Evolutionary conservation across 2,797 vertebrate genomes (phyloP).

Genomic region (Enoplosus armatus): DNA sequence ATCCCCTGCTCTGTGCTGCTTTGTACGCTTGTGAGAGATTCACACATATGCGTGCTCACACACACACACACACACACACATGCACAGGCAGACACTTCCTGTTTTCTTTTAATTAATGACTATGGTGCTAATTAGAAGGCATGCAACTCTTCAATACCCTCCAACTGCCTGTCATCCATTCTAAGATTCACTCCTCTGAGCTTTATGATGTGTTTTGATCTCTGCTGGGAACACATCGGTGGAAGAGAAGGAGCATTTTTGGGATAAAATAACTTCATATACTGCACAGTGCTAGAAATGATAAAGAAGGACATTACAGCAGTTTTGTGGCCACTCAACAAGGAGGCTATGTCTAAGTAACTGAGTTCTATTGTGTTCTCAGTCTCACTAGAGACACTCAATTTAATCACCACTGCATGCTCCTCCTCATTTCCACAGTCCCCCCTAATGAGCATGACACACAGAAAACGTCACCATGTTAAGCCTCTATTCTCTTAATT

Average conservation of each 20-base stretch:
- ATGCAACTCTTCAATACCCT: slow-evolving; percentile 56
- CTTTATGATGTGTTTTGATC: slow-evolving; percentile 44
- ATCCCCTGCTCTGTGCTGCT: slow-evolving; percentile 44
- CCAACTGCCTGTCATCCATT: slow-evolving; percentile 55
- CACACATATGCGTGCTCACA: slow-evolving; percentile 5
- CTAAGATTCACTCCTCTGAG: slow-evolving; percentile 44
- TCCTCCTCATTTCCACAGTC: slow-evolving; percentile 23
- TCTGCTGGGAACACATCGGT: slow-evolving; percentile 3
- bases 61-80: slow-evolving; percentile 9
- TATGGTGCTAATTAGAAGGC: slow-evolving; percentile 75
- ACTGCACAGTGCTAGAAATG: background rate
- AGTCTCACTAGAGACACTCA: no score
- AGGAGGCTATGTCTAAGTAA: background rate
- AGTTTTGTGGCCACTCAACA: background rate
- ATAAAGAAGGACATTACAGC: background rate
- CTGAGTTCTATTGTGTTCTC: background rate
- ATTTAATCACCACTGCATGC: background rate
- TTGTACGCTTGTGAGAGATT: slow-evolving; percentile 25
- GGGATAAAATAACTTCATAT: background rate
- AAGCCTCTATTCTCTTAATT: slow-evolving; percentile 54
- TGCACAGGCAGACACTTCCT: slow-evolving; percentile 26
- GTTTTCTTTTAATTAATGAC: slow-evolving; percentile 75
- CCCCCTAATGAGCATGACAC: slow-evolving; percentile 57
- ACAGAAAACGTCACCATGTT: slow-evolving; percentile 25
- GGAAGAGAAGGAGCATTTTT: slow-evolving; percentile 1